Evolutionary conservation across 2,888 invertebrate genomes (phyloP).

Genomic region (Deilephila elpenor): DNA sequence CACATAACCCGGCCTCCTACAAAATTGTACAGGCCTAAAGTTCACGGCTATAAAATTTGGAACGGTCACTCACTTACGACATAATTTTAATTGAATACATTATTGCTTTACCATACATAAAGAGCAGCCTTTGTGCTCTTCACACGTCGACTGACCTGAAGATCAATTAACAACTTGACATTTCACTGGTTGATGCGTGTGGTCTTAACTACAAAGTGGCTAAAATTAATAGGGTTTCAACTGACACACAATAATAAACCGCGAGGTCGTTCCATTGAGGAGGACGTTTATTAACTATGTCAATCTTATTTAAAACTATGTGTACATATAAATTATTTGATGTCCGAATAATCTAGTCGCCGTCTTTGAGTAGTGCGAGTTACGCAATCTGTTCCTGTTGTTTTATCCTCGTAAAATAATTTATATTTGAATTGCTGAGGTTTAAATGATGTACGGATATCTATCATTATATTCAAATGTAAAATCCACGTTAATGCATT

Average conservation of each 20-base stretch:
- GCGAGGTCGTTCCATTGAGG: conserved; percentile 60
- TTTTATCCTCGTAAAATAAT: not conserved
- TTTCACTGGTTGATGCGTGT: conserved; percentile 64
- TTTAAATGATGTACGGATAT: not conserved
- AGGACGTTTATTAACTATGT: conserved; percentile 55
- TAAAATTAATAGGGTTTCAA: conserved; percentile 60
- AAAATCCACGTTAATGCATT: too few relatives aligned
- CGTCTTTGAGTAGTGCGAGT: not conserved
- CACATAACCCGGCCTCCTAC: not conserved
- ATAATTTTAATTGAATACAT: conserved; percentile 14
- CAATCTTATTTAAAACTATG: conserved; percentile 59
- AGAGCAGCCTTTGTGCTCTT: conserved; percentile 10
- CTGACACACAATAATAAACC: conserved; percentile 60
- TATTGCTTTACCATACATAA: not conserved
- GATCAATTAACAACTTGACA: conserved; percentile 64
- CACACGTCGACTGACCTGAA: conserved; percentile 16
- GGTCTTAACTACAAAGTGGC: conserved; percentile 61
- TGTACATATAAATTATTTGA: conserved; percentile 40
- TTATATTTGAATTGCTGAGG: not conserved
- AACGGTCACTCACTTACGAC: conserved; percentile 24
- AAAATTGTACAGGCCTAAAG: conserved; percentile 7
- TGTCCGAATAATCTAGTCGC: conserved; percentile 35
- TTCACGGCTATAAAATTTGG: conserved; percentile 20
- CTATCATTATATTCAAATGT: not conserved
- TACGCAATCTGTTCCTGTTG: not conserved